Evolutionary conservation across 2,888 invertebrate species (phyloP).

Genomic region (Sminthurinus aureus): DNA sequence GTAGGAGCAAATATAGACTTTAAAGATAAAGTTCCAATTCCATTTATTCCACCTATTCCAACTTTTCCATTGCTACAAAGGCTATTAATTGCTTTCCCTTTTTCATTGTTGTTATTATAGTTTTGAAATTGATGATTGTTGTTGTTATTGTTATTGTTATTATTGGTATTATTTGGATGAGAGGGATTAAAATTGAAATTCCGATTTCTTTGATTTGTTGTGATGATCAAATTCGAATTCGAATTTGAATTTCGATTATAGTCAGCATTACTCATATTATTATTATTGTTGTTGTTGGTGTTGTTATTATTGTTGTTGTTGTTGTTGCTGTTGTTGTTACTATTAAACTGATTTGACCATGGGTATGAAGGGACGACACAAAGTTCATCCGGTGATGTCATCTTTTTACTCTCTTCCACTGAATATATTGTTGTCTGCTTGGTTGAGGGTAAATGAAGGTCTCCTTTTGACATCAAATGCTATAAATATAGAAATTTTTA

Average conservation of each 20-base stretch:
- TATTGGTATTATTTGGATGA: background rate
- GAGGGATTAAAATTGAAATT: background rate
- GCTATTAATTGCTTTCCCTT: no score
- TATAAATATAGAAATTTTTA: background rate
- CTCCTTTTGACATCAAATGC: constrained; percentile 13
- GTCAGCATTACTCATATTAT: background rate
- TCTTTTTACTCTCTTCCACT: background rate
- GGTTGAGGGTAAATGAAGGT: no score
- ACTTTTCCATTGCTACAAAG: no score
- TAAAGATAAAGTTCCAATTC: background rate
- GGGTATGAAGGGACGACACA: background rate
- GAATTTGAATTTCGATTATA: background rate
- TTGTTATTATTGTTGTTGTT: no score
- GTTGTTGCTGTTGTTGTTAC: no score
- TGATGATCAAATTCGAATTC: background rate
- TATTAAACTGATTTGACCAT: background rate
- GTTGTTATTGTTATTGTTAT: no score
- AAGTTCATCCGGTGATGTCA: background rate
- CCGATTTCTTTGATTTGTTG: background rate
- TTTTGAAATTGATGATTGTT: no score
- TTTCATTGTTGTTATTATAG: no score
- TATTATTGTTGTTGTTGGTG: no score
- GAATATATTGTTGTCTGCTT: no score
- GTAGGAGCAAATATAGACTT: constrained; percentile 5
- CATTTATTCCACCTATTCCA: no score